These are phyloP conservation scores for Callosobruchus maculatus DNA, from an alignment of 2,888 invertebrate genomes.

Conservation along the genomic window DNA sequence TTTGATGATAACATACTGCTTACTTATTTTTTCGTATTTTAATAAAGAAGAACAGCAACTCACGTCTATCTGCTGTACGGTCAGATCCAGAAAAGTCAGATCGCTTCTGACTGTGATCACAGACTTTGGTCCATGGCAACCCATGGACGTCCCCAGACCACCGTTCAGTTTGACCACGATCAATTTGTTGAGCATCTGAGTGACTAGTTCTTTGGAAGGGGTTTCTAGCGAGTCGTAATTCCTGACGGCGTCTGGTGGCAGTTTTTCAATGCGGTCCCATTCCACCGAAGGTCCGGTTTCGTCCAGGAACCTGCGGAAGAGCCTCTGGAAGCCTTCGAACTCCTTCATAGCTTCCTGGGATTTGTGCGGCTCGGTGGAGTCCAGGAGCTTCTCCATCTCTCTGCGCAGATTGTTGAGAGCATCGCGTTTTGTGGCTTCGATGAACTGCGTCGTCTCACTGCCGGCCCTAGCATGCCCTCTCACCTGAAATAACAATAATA, in stretches of 20 bases:
- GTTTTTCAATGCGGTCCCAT: conserved; percentile 89
- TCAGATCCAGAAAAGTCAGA: conserved; percentile 90
- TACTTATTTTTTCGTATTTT: too few species aligned
- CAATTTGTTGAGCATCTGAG: conserved; percentile 79
- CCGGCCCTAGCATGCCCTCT: conserved; percentile 75
- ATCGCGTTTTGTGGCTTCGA: conserved; percentile 93
- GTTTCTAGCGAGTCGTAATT: conserved; percentile 69
- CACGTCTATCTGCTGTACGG: conserved; percentile 96
- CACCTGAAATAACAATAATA: conserved; percentile 57
- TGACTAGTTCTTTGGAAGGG: conserved; percentile 56
- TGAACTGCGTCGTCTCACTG: conserved; percentile 87
- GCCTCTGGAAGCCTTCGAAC: conserved; percentile 37
- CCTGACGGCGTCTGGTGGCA: conserved; percentile 81
- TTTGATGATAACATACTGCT: too few species aligned
- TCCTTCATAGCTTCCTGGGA: conserved; percentile 31
- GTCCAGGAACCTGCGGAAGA: conserved; percentile 38
- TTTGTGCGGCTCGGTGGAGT: conserved; percentile 26
- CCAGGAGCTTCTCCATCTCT: conserved; percentile 40
- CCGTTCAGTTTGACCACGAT: conserved; percentile 95
- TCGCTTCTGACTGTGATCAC: conserved; percentile 92
- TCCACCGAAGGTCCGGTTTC: conserved; percentile 66
- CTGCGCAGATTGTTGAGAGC: conserved; percentile 76
- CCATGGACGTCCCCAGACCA: conserved; percentile 97
- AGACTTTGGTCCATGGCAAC: conserved; percentile 94
- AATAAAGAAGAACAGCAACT: too few species aligned